These are phyloP conservation scores for Ptychodera flava DNA, from an alignment of 35 echinoderm and acorn worm species.

Conservation along the genomic window DNA sequence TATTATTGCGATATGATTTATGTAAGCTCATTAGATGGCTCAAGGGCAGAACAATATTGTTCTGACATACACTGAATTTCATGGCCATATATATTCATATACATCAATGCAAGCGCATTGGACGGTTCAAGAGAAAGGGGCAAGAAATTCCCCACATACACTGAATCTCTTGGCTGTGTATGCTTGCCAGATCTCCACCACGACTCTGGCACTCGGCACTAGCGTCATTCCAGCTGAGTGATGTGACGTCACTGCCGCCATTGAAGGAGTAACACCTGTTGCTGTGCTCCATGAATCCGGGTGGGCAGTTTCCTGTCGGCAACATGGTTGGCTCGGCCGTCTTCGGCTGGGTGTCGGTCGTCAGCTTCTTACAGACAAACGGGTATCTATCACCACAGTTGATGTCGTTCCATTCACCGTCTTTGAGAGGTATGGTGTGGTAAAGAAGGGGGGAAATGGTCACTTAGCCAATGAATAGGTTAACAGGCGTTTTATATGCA, in stretches of 20 bases:
- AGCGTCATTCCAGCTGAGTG: conserved; percentile 49
- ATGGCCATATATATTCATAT: no score
- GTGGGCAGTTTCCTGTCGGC: conserved; percentile 53
- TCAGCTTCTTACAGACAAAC: conserved; percentile 70
- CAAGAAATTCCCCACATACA: no score
- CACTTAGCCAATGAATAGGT: no score
- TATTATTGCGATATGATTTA: no score
- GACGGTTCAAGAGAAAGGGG: no score
- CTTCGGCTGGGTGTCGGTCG: conserved; percentile 39
- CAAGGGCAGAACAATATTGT: no score
- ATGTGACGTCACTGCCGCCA: conserved; percentile 21
- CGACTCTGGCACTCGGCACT: conserved; percentile 37
- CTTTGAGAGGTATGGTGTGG: conserved; percentile 16
- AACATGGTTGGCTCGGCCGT: conserved; percentile 52
- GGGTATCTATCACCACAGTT: conserved; percentile 55
- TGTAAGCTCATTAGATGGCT: no score
- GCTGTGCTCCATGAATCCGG: conserved; percentile 47
- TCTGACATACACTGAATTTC: no score
- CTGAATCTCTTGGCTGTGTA: conserved; percentile 58
- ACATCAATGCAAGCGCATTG: no score
- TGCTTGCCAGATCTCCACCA: conserved; percentile 50
- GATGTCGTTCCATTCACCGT: conserved; percentile 76
- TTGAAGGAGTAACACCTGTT: conserved; percentile 61
- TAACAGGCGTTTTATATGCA: no score
- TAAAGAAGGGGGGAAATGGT: no score